phyloP scores from a whole-genome alignment of 2,113 vertebrate genomes.

The Vicugna pacos region DNA sequence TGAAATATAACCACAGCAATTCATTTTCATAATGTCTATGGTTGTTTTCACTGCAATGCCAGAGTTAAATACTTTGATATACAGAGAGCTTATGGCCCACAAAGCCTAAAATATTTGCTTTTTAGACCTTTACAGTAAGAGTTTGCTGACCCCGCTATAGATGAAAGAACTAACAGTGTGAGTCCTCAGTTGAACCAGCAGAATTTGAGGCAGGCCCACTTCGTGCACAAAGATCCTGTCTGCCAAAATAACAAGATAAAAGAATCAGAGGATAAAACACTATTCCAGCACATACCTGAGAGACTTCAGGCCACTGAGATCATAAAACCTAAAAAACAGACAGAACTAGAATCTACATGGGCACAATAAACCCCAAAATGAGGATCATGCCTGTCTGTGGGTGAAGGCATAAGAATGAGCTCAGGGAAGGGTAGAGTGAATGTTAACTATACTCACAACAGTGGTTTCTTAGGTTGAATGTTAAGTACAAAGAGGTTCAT shows the following conservation, averaged over 20 bases:
- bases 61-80: not conserved
- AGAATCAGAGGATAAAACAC: not conserved
- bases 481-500: not conserved
- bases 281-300: not conserved
- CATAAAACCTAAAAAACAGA: conserved; percentile 16
- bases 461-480: not conserved
- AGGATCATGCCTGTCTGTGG: not conserved
- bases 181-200: not conserved
- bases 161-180: not conserved
- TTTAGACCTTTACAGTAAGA: not conserved
- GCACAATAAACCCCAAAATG: not conserved
- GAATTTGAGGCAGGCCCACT: not conserved
- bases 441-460: not conserved
- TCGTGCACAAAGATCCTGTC: not conserved
- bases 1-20: not conserved
- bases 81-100: not conserved
- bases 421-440: not conserved
- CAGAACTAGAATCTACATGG: not conserved
- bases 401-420: not conserved
- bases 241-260: not conserved
- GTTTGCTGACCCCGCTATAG: not conserved
- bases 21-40: not conserved
- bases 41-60: not conserved
- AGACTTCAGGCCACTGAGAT: not conserved
- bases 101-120: conserved; percentile 13